Conservation (phyloP, 2,888 invertebrate genomes). For the Agrotis clavis region DNA sequence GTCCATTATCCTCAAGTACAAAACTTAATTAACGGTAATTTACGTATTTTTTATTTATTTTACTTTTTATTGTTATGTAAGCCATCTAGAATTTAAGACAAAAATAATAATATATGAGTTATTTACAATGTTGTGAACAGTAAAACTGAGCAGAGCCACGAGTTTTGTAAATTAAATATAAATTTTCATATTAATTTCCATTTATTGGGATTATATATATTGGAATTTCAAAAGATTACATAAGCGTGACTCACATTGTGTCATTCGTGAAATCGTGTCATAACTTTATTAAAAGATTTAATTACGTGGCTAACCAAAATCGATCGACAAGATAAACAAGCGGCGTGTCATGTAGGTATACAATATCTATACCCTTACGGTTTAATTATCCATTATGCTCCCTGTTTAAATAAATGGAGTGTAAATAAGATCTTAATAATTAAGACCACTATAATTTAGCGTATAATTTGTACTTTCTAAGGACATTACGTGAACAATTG, state of each 20-base stretch:
- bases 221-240: slow-evolving; percentile 23
- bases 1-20: slow-evolving; percentile 29
- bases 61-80: too few relatives aligned
- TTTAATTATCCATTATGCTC: slow-evolving; percentile 34
- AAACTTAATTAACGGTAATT: background rate
- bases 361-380: slow-evolving; percentile 4
- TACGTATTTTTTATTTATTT: too few relatives aligned
- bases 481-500: background rate
- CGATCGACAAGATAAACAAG: slow-evolving; percentile 11
- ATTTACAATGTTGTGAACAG: too few relatives aligned
- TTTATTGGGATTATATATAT: slow-evolving; percentile 23
- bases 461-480: slow-evolving; percentile 3
- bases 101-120: too few relatives aligned
- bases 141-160: too few relatives aligned
- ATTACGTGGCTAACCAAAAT: slow-evolving; percentile 28
- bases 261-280: slow-evolving; percentile 27
- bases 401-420: slow-evolving; percentile 29
- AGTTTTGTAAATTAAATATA: background rate
- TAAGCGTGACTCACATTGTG: slow-evolving; percentile 27
- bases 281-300: slow-evolving; percentile 37
- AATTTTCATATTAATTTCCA: slow-evolving; percentile 7
- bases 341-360: background rate
- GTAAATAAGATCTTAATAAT: slow-evolving; percentile 37
- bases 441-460: slow-evolving; percentile 26
- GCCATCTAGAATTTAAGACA: too few relatives aligned